Conservation (phyloP, 2,888 invertebrate species). For the Geotrupes spiniger region DNA sequence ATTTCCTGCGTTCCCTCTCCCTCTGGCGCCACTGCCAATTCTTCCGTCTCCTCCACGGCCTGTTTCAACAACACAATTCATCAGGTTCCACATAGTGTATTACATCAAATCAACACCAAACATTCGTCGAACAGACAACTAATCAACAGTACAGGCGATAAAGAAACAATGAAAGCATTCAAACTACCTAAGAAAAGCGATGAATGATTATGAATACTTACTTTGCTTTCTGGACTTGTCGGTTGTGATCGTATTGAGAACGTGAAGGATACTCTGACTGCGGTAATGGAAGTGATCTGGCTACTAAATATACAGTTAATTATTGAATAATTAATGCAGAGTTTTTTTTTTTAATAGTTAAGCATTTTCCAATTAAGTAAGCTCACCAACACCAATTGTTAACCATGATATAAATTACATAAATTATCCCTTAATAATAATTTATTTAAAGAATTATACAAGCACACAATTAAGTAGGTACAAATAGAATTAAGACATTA, state of each 20-base stretch:
- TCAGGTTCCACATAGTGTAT: constrained; percentile 1
- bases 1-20: constrained; percentile 36
- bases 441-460: no score
- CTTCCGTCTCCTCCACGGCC: constrained; percentile 45
- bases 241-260: constrained; percentile 34
- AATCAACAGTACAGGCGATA: not conserved
- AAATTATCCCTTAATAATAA: no score
- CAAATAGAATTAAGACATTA: no score
- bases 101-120: no score
- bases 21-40: constrained; percentile 38
- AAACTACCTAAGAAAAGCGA: no score
- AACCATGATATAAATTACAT: no score
- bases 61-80: constrained; percentile 22
- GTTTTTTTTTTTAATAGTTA: not conserved
- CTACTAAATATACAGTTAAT: constrained; percentile 32
- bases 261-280: constrained; percentile 33
- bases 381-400: no score
- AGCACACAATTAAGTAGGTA: no score
- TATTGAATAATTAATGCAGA: constrained; percentile 4
- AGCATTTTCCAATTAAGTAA: not conserved
- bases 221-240: constrained; percentile 48
- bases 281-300: constrained; percentile 36
- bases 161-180: not conserved
- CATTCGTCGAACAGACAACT: no score
- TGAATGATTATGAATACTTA: constrained; percentile 35